Conservation (phyloP, 1,140 invertebrate genomes). For the Leptopilina clavipes region DNA sequence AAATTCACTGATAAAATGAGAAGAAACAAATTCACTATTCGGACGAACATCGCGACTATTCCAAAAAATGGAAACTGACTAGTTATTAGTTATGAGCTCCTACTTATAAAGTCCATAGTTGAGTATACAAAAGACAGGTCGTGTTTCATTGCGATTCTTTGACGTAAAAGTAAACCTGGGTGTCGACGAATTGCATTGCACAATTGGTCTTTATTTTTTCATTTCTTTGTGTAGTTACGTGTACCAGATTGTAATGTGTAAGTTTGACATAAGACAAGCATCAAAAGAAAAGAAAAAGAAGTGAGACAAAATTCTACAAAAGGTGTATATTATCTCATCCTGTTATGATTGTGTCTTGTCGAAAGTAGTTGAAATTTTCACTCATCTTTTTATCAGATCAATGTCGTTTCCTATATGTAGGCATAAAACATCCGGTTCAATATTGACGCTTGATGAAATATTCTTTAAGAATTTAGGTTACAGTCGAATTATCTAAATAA, state of each 20-base stretch:
- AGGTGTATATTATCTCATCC: constrained; percentile 30
- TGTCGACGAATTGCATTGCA: constrained; percentile 39
- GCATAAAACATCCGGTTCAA: constrained; percentile 52
- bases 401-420: constrained; percentile 34
- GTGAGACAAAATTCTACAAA: constrained; percentile 21
- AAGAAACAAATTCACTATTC: constrained; percentile 23
- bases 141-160: constrained; percentile 49
- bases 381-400: constrained; percentile 20
- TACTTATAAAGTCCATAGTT: constrained; percentile 60
- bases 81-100: constrained; percentile 35
- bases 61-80: constrained; percentile 2
- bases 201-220: constrained; percentile 35
- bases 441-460: constrained; percentile 51
- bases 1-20: background rate
- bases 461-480: constrained; percentile 47
- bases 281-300: background rate
- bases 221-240: constrained; percentile 37
- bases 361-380: constrained; percentile 9
- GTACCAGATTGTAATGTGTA: constrained; percentile 28
- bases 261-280: constrained; percentile 14
- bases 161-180: constrained; percentile 60
- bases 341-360: constrained; percentile 34
- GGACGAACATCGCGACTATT: constrained; percentile 5
- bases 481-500: background rate
- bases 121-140: constrained; percentile 65